Base-by-base conservation (phyloP, 2,113 vertebrate species). In the Maccullochella peelii region DNA sequence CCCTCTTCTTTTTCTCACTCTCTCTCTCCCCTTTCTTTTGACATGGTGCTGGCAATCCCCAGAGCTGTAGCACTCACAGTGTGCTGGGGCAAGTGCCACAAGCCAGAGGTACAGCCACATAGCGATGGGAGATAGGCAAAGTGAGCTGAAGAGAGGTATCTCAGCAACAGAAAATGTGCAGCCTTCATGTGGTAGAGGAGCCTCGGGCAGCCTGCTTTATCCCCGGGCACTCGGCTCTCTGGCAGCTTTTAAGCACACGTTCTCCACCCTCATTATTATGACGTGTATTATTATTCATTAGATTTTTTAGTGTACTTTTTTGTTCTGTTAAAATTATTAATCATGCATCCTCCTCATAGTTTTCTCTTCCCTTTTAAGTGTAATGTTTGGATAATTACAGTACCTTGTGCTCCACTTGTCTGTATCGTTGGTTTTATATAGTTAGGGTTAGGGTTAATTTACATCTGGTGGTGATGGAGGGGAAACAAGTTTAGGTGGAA, bases 11-110 rank as follows among this genome's bases (percentile, higher is more conserved):
- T 82, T 82, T 82, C 71, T 86, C 85, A 67, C 65, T 49, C 44
- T 63, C 63, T 23, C 80, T 61, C 40, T 83, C 25, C 33, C 33
- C 40, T 18, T 55, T 77, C 65, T 79, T 77, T 25, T 84, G 80
- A 77, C 86, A 76, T 62, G 72, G 79, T 1, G 36, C 50, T 85
- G 86, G 66, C 68, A 6, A 73, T 89, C 86, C 86, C 89, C 74
- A 27, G 83, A 81, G 90, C 73, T 73, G 77, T 20, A 44, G 82
- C 82, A 87, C 79, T 88, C 42, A 21, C 61, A 38, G 71, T 62
- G 69, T 67, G 36, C 86, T 75, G 83, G 33, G 67, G 80, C 79
- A 82, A 87, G 87, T 79, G 87, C 70, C 65, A 63, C 21, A 12
- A 77, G 77, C 78, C 72, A 25, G 65, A 79, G 84, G 73, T 86